phyloP scores from a whole-genome alignment of 2,888 invertebrate species.

The Unio pictorum region DNA sequence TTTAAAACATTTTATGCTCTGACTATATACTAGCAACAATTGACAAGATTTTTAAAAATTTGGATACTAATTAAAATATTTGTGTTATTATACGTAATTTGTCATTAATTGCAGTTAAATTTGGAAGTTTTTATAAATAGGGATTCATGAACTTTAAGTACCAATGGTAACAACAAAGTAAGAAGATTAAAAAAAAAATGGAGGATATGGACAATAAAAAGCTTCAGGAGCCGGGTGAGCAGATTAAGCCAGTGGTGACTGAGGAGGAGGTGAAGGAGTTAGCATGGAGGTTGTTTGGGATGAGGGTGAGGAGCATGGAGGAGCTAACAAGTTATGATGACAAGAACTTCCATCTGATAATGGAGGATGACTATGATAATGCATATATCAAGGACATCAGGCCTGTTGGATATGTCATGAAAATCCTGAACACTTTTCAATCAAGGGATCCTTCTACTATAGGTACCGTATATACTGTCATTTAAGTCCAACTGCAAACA shows the following conservation, averaged over 20 bases:
- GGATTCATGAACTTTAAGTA: too few species aligned
- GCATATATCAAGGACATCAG: slow-evolving; percentile 37
- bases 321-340: slow-evolving; percentile 85
- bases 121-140: too few species aligned
- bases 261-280: slow-evolving; percentile 10
- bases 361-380: slow-evolving; percentile 69
- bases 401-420: slow-evolving; percentile 75
- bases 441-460: slow-evolving; percentile 21
- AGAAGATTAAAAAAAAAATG: too few species aligned
- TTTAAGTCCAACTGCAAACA: too few species aligned
- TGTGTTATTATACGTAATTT: too few species aligned
- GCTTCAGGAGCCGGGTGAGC: slow-evolving; percentile 17
- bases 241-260: slow-evolving; percentile 22
- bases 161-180: too few species aligned
- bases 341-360: slow-evolving; percentile 80
- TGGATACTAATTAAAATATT: too few species aligned
- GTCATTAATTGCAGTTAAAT: too few species aligned
- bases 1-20: too few species aligned
- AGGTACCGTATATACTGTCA: slow-evolving; percentile 12
- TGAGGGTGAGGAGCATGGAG: slow-evolving; percentile 64
- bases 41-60: too few species aligned
- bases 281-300: slow-evolving; percentile 18
- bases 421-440: slow-evolving; percentile 33
- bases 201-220: slow-evolving; percentile 5
- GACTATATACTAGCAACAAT: too few species aligned